Evolutionary conservation across 2,888 invertebrate genomes (phyloP).

Genomic region (Drosophila formosana): DNA sequence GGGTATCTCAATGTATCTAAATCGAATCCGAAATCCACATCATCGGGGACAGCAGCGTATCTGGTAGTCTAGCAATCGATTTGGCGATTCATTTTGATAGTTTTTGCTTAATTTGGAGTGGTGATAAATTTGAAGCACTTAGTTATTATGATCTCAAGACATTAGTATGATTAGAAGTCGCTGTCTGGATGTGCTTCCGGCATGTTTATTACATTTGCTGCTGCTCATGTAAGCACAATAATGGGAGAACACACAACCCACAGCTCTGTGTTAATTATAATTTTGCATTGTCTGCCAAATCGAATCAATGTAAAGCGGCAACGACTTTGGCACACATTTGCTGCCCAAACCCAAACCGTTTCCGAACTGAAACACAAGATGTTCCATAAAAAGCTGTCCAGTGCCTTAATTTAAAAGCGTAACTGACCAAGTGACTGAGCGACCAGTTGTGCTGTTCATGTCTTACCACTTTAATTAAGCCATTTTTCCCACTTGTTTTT

Average conservation of each 20-base stretch:
- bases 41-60: slow-evolving; percentile 18
- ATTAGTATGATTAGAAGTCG: slow-evolving; percentile 70
- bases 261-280: slow-evolving; percentile 42
- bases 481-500: slow-evolving; percentile 39
- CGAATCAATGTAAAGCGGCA: slow-evolving; percentile 17
- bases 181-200: slow-evolving; percentile 50
- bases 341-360: neutral
- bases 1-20: slow-evolving; percentile 3
- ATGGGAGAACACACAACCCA: slow-evolving; percentile 34
- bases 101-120: slow-evolving; percentile 28
- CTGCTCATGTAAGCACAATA: slow-evolving; percentile 13
- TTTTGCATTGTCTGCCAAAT: slow-evolving; percentile 37
- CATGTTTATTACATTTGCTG: slow-evolving; percentile 36
- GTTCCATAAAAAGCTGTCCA: slow-evolving; percentile 19
- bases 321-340: slow-evolving; percentile 48
- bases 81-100: slow-evolving; percentile 11
- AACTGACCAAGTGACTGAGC: slow-evolving; percentile 10
- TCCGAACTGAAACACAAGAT: slow-evolving; percentile 19
- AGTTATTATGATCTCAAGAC: slow-evolving; percentile 46
- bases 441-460: slow-evolving; percentile 29
- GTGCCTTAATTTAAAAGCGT: slow-evolving; percentile 1
- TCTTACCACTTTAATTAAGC: slow-evolving; percentile 19
- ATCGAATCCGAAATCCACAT: neutral
- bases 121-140: slow-evolving; percentile 69
- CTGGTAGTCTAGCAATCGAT: neutral